Evolutionary conservation across 2,888 invertebrate species (phyloP), one percentile per base, ranked within the genome.

Genomic region (Oxyscelio sp.): DNA sequence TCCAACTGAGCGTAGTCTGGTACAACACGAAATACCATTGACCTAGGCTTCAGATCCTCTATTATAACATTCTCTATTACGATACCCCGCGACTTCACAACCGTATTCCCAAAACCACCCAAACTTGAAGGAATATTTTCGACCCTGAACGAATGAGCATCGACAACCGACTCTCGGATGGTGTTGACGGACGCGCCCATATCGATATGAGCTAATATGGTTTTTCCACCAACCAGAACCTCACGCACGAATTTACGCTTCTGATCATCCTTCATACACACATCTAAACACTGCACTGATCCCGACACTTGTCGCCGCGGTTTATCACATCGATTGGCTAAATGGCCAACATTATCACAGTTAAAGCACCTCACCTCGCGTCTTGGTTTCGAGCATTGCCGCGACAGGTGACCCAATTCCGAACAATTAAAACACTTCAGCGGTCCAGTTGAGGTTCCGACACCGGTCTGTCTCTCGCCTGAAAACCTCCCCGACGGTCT

Each of bases 161-260:
- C 11, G 0, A 66, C 81, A 0, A 38, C 4, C 13, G 66, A 40
- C 19, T 65, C 52, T 48, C 15, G 58, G 8, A 81, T 81, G 2
- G 81, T 81, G 17, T 45, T 61, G 0, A 61, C 59, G 4, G 81
- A 74, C 1, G 73, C 50, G 1, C 50, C 73, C 74, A 74, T 74
- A 21, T 81, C 73, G 13, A 79, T 71, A 2, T 50, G 50, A 0
- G 79, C 79, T 27, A 38, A 2, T 4, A 71, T 2, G 11, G 56
- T n/a, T 2, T 19, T 19, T 1, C 31, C 19, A 15, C 48, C 63
- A 4, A 79, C 15, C 24, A 4, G 17, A 11, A 79, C 31, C 1
- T 5, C 5, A 0, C 79, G 56, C 11, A 79, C 11, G 19, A 79
- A 79, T 24, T 79, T 71, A 1, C 13, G 22, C 5, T 13, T 4